A percentile compares a stretch with the other conserved stretches of the same genome.
phyloP scores from a whole-genome alignment of 64 coral and sea anemone species.

The Porites lutea region DNA sequence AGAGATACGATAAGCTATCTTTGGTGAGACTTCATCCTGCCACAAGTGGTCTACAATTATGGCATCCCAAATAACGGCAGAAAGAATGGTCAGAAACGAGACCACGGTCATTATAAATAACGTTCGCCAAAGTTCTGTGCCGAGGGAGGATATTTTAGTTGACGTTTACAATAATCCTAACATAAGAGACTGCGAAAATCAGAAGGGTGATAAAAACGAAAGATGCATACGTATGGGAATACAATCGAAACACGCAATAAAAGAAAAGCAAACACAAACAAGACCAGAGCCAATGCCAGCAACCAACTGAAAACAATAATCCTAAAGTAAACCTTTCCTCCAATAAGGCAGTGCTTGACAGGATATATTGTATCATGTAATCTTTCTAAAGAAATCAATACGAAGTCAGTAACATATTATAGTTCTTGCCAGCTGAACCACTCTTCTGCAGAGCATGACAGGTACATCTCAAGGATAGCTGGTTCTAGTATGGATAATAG shows the following conservation, averaged over 20 bases:
- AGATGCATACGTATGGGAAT: neutral
- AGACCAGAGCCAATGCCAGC: neutral
- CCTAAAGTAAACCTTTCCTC: neutral
- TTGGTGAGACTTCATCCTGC: too few relatives aligned
- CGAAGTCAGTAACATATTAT: too few relatives aligned
- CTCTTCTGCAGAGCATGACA: too few relatives aligned
- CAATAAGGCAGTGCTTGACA: neutral
- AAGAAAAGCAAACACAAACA: neutral
- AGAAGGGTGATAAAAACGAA: neutral
- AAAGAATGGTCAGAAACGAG: conserved; percentile 6
- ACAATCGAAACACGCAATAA: too few relatives aligned
- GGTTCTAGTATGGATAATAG: too few relatives aligned
- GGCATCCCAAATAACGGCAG: neutral
- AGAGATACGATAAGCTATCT: too few relatives aligned
- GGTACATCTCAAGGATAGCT: too few relatives aligned
- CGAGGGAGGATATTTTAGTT: neutral
- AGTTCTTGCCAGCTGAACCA: too few relatives aligned
- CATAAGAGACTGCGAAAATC: neutral
- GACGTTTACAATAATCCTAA: neutral
- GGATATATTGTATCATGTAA: conserved; percentile 14
- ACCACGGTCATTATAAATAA: neutral
- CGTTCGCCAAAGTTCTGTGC: neutral
- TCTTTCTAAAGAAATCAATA: conserved; percentile 6
- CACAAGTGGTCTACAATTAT: too few relatives aligned
- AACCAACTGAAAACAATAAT: neutral